Percentiles rank a stretch among this genome's conserved stretches.
Evolutionary conservation across 2,113 vertebrate genomes (phyloP).

Genomic region (Pithys albifrons): DNA sequence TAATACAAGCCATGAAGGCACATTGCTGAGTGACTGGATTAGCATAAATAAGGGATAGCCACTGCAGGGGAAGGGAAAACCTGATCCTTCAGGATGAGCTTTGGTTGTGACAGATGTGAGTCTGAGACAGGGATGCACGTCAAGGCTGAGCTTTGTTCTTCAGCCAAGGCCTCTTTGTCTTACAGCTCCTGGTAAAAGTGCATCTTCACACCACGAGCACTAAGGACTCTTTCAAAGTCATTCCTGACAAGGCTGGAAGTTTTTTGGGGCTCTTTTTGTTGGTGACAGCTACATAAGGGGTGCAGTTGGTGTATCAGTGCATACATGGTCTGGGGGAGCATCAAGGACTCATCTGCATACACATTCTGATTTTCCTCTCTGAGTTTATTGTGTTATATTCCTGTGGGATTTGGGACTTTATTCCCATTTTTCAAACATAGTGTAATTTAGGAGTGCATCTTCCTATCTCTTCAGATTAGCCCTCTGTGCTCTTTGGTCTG

Average conservation of each 20-base stretch:
- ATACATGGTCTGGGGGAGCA: not conserved
- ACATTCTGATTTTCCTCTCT: not conserved
- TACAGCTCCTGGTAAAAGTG: not conserved
- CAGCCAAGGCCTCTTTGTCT: not conserved
- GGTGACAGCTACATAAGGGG: not conserved
- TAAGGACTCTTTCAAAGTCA: not conserved
- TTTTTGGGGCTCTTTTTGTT: not conserved
- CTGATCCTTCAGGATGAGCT: not conserved
- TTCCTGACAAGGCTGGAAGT: not conserved
- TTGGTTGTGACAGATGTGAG: not conserved
- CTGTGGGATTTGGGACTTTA: not conserved
- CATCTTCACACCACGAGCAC: not conserved
- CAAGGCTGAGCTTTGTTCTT: not conserved
- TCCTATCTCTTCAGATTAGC: not conserved
- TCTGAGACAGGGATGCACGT: not conserved
- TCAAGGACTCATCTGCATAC: not conserved
- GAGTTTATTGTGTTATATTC: not conserved
- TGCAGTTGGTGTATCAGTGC: not conserved
- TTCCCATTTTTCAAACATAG: not conserved
- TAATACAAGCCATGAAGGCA: not conserved
- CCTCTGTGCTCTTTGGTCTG: not conserved
- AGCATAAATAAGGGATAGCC: not conserved
- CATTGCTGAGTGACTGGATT: not conserved
- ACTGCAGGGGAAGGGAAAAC: not conserved
- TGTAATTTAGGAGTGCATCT: not conserved